phyloP scores from a whole-genome alignment of 2,797 vertebrate species.

The Rallus crepitans region DNA sequence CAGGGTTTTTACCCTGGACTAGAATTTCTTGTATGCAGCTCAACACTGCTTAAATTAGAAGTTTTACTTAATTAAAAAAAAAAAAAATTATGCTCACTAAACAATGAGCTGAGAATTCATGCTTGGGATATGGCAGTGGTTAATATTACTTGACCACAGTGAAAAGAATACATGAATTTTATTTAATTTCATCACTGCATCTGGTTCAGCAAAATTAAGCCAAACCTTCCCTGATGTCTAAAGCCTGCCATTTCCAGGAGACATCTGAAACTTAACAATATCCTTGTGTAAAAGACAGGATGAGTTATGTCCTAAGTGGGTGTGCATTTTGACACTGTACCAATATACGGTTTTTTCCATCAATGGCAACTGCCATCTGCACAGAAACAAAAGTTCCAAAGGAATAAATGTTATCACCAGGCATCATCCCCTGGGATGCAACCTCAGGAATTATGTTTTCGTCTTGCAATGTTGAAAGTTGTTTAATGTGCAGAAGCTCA shows the following conservation, averaged over 20 bases:
- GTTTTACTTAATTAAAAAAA: background rate
- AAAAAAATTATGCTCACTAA: background rate
- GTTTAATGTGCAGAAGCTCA: background rate
- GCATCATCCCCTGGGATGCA: slow-evolving; percentile 16
- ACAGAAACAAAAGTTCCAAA: slow-evolving; percentile 42
- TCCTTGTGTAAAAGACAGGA: background rate
- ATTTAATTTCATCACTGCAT: background rate
- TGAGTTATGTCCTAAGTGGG: slow-evolving; percentile 13
- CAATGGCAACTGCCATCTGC: slow-evolving; percentile 48
- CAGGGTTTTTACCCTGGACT: background rate
- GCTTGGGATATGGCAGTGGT: background rate
- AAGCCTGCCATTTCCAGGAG: background rate
- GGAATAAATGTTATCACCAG: slow-evolving; percentile 70
- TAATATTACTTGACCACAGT: background rate
- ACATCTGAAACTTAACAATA: background rate
- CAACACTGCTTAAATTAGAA: background rate
- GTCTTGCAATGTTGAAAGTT: slow-evolving; percentile 32
- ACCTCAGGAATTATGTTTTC: slow-evolving; percentile 46
- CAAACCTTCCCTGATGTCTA: background rate
- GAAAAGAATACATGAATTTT: background rate
- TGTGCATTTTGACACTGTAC: background rate
- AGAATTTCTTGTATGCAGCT: background rate
- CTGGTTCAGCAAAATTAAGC: background rate
- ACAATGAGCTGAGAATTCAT: background rate
- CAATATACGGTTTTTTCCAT: background rate